A percentile compares a stretch with the other conserved stretches of the same genome.
Evolutionary conservation across 2,113 vertebrate genomes (phyloP).

Genomic region (Gila orcuttii): DNA sequence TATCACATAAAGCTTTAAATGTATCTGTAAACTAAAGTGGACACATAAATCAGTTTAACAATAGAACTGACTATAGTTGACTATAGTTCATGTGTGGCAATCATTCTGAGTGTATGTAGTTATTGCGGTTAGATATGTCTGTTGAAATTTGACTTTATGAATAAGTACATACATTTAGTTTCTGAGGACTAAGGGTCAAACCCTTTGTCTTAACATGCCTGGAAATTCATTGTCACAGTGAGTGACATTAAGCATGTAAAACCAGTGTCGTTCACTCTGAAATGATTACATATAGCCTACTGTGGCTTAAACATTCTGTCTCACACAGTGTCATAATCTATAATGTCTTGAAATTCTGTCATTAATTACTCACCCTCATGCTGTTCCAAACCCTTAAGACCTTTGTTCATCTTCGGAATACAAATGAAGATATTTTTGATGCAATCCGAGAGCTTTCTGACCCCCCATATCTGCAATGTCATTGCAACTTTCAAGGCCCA

Average conservation of each 20-base stretch:
- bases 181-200: neutral
- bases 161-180: neutral
- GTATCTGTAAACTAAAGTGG: neutral
- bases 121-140: neutral
- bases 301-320: neutral
- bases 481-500: too few species aligned
- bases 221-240: neutral
- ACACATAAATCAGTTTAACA: neutral
- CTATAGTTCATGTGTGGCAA: neutral
- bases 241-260: neutral
- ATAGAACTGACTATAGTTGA: neutral
- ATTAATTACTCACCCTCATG: too few species aligned
- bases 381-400: too few species aligned
- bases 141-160: neutral
- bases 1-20: neutral
- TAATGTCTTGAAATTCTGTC: too few species aligned
- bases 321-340: neutral
- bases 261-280: neutral
- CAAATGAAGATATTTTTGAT: too few species aligned
- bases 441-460: too few species aligned
- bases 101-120: slow-evolving; percentile 16
- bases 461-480: too few species aligned
- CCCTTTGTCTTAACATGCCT: too few species aligned
- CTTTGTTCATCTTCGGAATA: too few species aligned
- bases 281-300: neutral